Evolutionary conservation across 1,140 invertebrate species (phyloP), one percentile per base, ranked within the genome.

Genomic region (Medauroidea extradentata): DNA sequence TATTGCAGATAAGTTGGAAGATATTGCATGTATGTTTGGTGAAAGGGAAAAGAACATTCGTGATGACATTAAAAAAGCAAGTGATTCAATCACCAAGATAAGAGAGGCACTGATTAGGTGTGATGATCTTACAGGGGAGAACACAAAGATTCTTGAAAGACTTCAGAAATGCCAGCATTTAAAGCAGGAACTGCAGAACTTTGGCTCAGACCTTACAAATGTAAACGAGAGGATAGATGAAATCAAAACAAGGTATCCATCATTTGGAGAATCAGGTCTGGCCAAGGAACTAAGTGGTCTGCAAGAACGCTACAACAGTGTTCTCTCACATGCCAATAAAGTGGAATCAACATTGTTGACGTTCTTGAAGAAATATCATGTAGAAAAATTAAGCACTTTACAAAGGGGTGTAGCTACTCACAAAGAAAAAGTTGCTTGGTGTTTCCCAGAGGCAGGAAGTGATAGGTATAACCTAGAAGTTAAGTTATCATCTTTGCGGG

Each of bases 391-490:
- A 46, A 82, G 83, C 46, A 86, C 88, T 69, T 79, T 94, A 19
- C 86, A 91, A 66, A 83, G 91, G 63, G 86, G 89, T 71, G 81
- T 96, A 3, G 79, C 80, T 43, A 85, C 86, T 1, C 84, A 88
- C 49, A 87, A 87, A 62, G 94, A 97, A 69, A 97, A 97, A 73
- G 84, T 94, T 0, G 78, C 83, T n/a, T 97, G 94, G 93, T 96
- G 93, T 73, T 82, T 87, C 61, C 89, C 90, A 0, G 93, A 96
- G 71, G 82, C 87, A 5, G 85, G 85, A 25, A 93, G 88, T 67
- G 93, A 97, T 70, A 85, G 87, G 69, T 96, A 94, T 69, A 95
- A 93, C 72, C 78, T 96, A n/a, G 91, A 96, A 78, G 87, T 93
- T 0, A 97, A 97, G 77, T 81, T 90, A 68, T 83, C 86, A 2